Evolutionary conservation across 2,797 vertebrate genomes (phyloP).

Genomic region (Pelodytes ibericus): DNA sequence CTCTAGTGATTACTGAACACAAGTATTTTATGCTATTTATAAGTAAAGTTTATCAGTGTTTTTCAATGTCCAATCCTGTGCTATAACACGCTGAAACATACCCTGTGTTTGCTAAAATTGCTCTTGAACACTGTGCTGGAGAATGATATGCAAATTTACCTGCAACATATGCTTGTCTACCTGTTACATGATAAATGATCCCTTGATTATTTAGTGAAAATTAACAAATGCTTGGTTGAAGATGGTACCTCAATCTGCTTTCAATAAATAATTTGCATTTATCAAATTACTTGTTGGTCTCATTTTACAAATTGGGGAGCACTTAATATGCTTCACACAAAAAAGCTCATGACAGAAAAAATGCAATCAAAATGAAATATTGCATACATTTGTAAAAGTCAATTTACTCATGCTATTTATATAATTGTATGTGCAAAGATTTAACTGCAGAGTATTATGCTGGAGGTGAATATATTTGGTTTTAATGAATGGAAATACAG

Average conservation of each 20-base stretch:
- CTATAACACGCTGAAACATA: background rate
- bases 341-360: constrained; percentile 40
- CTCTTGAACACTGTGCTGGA: constrained; percentile 2
- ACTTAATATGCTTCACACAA: constrained; percentile 27
- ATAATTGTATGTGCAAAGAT: constrained; percentile 40
- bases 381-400: constrained; percentile 52
- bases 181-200: constrained; percentile 43
- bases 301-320: constrained; percentile 26
- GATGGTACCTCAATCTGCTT: constrained; percentile 20
- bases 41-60: background rate
- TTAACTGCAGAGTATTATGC: constrained; percentile 22
- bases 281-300: constrained; percentile 45
- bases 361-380: constrained; percentile 49
- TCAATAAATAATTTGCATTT: constrained; percentile 43
- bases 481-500: constrained; percentile 11
- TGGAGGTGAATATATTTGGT: constrained; percentile 28
- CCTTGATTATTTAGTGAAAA: constrained; percentile 36
- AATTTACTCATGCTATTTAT: constrained; percentile 41
- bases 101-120: background rate
- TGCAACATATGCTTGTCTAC: constrained; percentile 36
- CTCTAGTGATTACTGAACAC: no score
- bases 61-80: background rate
- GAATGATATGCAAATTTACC: constrained; percentile 25
- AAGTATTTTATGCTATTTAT: constrained; percentile 26
- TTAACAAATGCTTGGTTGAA: constrained; percentile 29